phyloP scores from a whole-genome alignment of 2,113 vertebrate species.

The Trematomus loennbergii region DNA sequence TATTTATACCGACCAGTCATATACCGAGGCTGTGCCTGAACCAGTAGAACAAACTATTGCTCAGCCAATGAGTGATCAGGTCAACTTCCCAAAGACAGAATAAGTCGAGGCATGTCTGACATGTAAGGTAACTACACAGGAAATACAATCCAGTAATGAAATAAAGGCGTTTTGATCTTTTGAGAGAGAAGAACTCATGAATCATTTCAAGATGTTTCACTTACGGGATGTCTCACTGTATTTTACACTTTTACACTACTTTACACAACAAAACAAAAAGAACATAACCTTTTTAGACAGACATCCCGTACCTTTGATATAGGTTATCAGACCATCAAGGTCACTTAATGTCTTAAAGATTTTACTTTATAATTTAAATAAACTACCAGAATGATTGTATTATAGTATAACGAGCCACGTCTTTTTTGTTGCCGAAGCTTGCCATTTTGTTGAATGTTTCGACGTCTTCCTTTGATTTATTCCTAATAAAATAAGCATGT shows the following conservation, averaged over 20 bases:
- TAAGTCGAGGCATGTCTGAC: constrained; percentile 40
- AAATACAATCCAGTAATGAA: not conserved
- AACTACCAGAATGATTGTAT: not conserved
- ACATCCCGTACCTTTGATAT: not conserved
- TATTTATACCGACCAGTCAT: constrained; percentile 54
- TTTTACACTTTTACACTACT: not conserved
- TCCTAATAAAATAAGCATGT: too few species aligned
- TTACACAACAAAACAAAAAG: not conserved
- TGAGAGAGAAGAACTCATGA: not conserved
- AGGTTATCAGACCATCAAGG: not conserved
- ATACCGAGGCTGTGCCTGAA: not conserved
- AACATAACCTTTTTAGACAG: not conserved
- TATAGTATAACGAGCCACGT: not conserved
- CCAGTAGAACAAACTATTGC: constrained; percentile 32
- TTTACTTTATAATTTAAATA: not conserved
- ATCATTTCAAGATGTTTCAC: not conserved
- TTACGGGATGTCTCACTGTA: not conserved
- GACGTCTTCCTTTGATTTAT: not conserved
- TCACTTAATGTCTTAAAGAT: not conserved
- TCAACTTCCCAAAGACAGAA: constrained; percentile 44
- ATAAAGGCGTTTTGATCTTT: constrained; percentile 6
- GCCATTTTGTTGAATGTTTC: not conserved
- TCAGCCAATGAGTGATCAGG: constrained; percentile 37
- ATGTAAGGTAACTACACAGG: constrained; percentile 11
- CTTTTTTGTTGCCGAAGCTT: not conserved